A percentile compares a stretch with the other conserved stretches of the same genome.
Conservation (phyloP, 1,140 invertebrate species). For the Ptiloglossa arizonensis region DNA sequence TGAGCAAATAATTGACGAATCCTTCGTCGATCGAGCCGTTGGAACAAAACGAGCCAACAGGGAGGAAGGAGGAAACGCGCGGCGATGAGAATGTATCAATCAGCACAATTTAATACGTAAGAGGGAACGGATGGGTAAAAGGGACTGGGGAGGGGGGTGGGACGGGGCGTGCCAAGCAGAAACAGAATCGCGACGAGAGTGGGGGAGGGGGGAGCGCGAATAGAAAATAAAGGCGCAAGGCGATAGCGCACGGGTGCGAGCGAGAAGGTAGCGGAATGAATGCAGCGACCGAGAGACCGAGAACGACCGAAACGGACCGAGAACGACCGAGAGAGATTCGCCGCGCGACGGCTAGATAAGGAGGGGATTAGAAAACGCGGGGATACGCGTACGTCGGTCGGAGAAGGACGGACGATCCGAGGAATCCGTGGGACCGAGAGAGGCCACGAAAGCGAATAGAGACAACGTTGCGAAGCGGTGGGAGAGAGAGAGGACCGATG, state of each 20-base stretch:
- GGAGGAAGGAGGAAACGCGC: slow-evolving; percentile 31
- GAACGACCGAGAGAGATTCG: background rate
- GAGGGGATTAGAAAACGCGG: too few relatives aligned
- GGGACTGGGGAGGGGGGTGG: background rate
- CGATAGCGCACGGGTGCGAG: background rate
- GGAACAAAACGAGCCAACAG: slow-evolving; percentile 1
- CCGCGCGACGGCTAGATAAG: background rate
- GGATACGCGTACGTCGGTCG: background rate
- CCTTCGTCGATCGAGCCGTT: background rate
- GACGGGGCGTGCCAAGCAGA: background rate
- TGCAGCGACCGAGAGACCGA: slow-evolving; percentile 1
- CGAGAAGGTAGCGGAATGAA: slow-evolving; percentile 8
- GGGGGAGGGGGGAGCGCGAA: background rate
- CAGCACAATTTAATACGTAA: slow-evolving; percentile 24
- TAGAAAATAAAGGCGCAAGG: slow-evolving; percentile 25
- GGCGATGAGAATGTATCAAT: slow-evolving; percentile 41
- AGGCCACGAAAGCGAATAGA: background rate
- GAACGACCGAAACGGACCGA: background rate
- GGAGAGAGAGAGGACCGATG: background rate
- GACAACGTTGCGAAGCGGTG: background rate
- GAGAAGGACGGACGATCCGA: background rate
- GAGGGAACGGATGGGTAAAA: background rate
- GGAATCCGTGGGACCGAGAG: background rate
- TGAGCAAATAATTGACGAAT: slow-evolving; percentile 3
- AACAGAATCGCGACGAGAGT: background rate